phyloP scores from a whole-genome alignment of 1,140 invertebrate species.

The Cydia amplana region DNA sequence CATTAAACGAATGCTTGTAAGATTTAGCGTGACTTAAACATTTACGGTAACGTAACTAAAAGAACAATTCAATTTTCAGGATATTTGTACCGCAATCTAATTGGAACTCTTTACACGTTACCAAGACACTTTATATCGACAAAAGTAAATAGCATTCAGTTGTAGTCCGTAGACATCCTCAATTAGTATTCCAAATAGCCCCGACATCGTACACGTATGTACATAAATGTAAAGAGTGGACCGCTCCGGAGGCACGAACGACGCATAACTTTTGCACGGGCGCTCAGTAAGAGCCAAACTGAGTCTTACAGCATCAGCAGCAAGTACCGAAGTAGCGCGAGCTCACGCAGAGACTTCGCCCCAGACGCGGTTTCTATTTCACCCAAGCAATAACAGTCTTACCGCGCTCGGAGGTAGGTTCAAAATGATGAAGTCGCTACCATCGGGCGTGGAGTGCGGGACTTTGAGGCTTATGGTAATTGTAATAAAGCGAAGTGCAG shows the following conservation, averaged over 20 bases:
- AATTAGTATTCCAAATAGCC: conserved; percentile 79
- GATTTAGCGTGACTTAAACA: background rate
- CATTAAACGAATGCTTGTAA: no score
- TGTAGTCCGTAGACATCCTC: conserved; percentile 63
- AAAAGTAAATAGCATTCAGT: conserved; percentile 55
- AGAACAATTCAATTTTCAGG: background rate
- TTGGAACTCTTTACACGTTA: conserved; percentile 14
- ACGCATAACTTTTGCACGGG: conserved; percentile 70
- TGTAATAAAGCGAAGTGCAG: conserved; percentile 80
- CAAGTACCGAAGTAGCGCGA: conserved; percentile 64
- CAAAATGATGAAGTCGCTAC: conserved; percentile 71
- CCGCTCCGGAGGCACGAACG: conserved; percentile 70
- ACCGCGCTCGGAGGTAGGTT: conserved; percentile 72
- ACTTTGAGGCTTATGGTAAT: conserved; percentile 79
- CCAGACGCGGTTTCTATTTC: conserved; percentile 72
- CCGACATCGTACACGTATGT: conserved; percentile 76
- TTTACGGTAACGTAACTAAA: background rate
- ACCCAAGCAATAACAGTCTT: conserved; percentile 76
- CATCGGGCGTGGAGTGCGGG: conserved; percentile 68
- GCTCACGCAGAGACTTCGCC: conserved; percentile 51
- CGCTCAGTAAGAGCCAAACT: conserved; percentile 48
- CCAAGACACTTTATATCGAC: conserved; percentile 34
- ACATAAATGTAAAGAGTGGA: conserved; percentile 78
- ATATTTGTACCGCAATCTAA: conserved; percentile 17
- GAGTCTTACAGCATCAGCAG: conserved; percentile 55